Evolutionary conservation across 2,888 invertebrate genomes (phyloP).

Genomic region (Arge pagana): DNA sequence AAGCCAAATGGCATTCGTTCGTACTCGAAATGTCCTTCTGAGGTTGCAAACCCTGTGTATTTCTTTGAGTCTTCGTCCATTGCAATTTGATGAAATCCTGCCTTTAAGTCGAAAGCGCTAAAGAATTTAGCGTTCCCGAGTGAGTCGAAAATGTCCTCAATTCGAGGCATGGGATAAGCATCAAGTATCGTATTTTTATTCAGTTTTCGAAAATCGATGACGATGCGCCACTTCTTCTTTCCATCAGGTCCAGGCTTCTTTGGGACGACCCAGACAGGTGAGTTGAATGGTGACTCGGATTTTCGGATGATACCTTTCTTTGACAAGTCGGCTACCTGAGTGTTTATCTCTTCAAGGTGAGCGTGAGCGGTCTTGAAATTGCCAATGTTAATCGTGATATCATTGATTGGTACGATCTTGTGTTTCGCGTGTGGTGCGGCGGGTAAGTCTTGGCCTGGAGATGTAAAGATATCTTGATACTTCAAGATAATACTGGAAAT

Average conservation of each 20-base stretch:
- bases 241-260: constrained; percentile 47
- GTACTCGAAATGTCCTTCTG: constrained; percentile 43
- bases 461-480: too few relatives aligned
- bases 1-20: constrained; percentile 45
- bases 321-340: constrained; percentile 42
- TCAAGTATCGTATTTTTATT: constrained; percentile 43
- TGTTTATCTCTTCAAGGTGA: constrained; percentile 40
- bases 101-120: constrained; percentile 38
- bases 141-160: constrained; percentile 34
- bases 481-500: too few relatives aligned
- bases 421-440: too few relatives aligned
- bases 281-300: constrained; percentile 45
- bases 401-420: too few relatives aligned
- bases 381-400: too few relatives aligned
- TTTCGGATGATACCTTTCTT: constrained; percentile 44
- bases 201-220: constrained; percentile 41
- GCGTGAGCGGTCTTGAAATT: too few relatives aligned
- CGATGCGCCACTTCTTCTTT: constrained; percentile 43
- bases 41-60: constrained; percentile 43
- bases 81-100: constrained; percentile 40
- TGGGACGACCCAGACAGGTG: constrained; percentile 49
- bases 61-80: constrained; percentile 31
- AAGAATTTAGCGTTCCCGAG: constrained; percentile 34
- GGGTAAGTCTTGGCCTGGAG: too few relatives aligned
- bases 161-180: constrained; percentile 40